A percentile compares a stretch with the other conserved stretches of the same genome.
Conservation (phyloP, 2,888 invertebrate species). For the Callosobruchus maculatus region DNA sequence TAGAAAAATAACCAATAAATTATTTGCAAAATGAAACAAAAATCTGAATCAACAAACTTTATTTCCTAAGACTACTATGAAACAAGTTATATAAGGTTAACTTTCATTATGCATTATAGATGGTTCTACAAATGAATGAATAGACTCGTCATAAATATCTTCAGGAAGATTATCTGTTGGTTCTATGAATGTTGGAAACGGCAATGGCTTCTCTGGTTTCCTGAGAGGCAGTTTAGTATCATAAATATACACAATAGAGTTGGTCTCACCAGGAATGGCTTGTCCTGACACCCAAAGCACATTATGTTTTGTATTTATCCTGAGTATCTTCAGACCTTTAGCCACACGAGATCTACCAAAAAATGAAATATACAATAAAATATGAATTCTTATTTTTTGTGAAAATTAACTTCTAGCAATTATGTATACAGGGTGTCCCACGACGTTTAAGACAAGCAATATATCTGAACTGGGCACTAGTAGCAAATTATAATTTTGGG, state of each 20-base stretch:
- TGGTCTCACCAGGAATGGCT: slow-evolving; percentile 78
- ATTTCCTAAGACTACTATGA: not conserved
- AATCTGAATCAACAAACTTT: not conserved
- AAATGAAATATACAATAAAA: no score
- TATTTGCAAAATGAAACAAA: no score
- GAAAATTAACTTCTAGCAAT: no score
- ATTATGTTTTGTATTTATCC: slow-evolving; percentile 93
- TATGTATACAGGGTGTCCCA: no score
- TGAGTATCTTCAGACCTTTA: slow-evolving; percentile 69
- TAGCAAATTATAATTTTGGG: no score
- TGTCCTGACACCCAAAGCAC: slow-evolving; percentile 84
- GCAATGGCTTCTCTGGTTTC: slow-evolving; percentile 59
- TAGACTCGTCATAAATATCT: slow-evolving; percentile 70
- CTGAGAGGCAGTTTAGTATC: slow-evolving; percentile 71
- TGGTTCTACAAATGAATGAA: slow-evolving; percentile 72
- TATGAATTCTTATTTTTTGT: no score
- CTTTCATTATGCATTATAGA: slow-evolving; percentile 63
- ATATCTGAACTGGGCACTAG: no score
- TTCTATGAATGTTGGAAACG: slow-evolving; percentile 77
- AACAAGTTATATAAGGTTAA: slow-evolving; percentile 7
- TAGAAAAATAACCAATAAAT: no score
- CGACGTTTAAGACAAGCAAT: no score
- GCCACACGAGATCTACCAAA: no score
- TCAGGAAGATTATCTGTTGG: slow-evolving; percentile 57
- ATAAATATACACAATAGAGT: slow-evolving; percentile 73